Evolutionary conservation across 1,140 invertebrate species (phyloP).

Genomic region (Sycophila sp.): DNA sequence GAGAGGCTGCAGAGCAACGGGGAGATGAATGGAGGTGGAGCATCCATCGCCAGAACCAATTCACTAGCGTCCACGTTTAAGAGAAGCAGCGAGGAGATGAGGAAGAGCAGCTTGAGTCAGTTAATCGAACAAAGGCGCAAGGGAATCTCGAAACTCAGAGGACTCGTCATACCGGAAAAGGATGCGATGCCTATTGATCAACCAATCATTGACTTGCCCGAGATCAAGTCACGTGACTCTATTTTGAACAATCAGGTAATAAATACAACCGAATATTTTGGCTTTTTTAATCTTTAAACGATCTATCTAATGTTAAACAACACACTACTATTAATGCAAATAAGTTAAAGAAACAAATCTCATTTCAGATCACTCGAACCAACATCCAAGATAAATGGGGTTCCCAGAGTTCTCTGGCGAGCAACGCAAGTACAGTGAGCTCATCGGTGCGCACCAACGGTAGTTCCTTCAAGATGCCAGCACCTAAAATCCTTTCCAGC

Average conservation of each 20-base stretch:
- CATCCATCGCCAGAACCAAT: constrained; percentile 58
- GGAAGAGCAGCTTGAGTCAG: constrained; percentile 69
- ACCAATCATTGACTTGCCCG: constrained; percentile 76
- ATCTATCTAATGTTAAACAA: too few relatives aligned
- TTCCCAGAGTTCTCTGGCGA: constrained; percentile 57
- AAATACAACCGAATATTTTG: too few relatives aligned
- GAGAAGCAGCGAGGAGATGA: constrained; percentile 53
- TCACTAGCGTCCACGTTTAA: constrained; percentile 62
- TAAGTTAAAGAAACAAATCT: too few relatives aligned
- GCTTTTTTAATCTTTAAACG: too few relatives aligned
- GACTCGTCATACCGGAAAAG: constrained; percentile 86
- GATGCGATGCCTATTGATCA: constrained; percentile 67
- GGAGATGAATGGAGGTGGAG: constrained; percentile 6
- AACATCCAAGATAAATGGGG: constrained; percentile 61
- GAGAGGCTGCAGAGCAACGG: constrained; percentile 23
- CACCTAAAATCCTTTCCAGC: constrained; percentile 72
- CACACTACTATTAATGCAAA: too few relatives aligned
- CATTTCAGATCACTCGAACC: constrained; percentile 8
- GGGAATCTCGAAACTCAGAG: constrained; percentile 83
- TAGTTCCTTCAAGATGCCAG: constrained; percentile 59
- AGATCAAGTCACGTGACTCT: constrained; percentile 78
- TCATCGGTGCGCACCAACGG: constrained; percentile 52
- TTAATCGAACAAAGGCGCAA: constrained; percentile 82
- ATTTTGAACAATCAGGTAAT: constrained; percentile 57
- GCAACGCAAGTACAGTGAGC: constrained; percentile 55